A percentile compares a stretch with the other conserved stretches of the same genome.
Conservation (phyloP, 92 coral and sea anemone genomes). For the Bergia sp. region DNA sequence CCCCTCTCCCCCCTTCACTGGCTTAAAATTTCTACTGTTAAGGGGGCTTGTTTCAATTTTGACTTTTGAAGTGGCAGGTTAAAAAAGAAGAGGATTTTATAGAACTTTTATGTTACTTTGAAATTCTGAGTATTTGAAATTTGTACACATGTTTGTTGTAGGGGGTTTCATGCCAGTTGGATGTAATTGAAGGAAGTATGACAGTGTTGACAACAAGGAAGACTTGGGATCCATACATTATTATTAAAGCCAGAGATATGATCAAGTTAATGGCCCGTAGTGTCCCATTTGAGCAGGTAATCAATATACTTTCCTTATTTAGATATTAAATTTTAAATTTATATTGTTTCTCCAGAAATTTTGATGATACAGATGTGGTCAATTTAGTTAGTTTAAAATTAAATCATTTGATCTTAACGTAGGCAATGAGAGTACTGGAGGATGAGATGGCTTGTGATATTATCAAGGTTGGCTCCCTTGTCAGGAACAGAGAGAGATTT, state of each 20-base stretch:
- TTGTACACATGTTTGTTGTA: conserved; percentile 1
- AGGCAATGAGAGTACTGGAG: conserved; percentile 93
- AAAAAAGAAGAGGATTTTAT: neutral
- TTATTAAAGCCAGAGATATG: conserved; percentile 97
- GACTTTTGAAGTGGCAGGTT: too few relatives aligned
- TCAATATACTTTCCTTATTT: too few relatives aligned
- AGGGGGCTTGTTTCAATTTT: too few relatives aligned
- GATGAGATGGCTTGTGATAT: conserved; percentile 94
- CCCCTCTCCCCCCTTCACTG: too few relatives aligned
- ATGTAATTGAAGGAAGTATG: conserved; percentile 98
- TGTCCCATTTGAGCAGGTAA: conserved; percentile 97
- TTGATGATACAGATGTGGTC: too few relatives aligned
- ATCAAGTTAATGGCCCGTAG: conserved; percentile 96
- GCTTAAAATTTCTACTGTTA: too few relatives aligned
- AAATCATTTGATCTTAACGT: neutral
- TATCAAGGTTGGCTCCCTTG: conserved; percentile 90
- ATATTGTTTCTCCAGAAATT: neutral
- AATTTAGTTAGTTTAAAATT: too few relatives aligned
- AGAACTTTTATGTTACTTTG: neutral
- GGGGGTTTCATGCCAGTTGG: conserved; percentile 84
- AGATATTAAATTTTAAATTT: too few relatives aligned
- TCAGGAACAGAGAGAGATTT: conserved; percentile 96
- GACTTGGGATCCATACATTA: conserved; percentile 95
- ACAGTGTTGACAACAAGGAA: conserved; percentile 88
- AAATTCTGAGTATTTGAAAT: too few relatives aligned